A percentile compares a stretch with the other conserved stretches of the same genome.
phyloP scores from a whole-genome alignment of 2,888 invertebrate genomes.

The Ptychoptera contaminata region DNA sequence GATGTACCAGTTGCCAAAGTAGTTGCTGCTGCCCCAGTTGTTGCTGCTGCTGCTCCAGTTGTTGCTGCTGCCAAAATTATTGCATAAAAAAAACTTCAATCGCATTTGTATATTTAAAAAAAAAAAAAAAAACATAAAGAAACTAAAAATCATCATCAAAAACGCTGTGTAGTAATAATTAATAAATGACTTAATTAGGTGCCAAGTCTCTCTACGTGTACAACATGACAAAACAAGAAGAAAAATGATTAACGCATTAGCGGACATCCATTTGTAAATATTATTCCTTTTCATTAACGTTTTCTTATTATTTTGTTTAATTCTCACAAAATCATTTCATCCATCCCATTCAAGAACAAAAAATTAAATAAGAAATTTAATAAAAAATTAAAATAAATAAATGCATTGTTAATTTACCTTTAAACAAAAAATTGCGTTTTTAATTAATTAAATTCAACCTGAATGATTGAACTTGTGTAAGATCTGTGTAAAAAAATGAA shows the following conservation, averaged over 20 bases:
- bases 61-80: constrained; percentile 14
- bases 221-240: no score
- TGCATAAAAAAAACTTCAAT: constrained; percentile 3
- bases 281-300: no score
- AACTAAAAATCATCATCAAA: no score
- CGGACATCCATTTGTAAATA: no score
- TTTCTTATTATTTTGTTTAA: neutral
- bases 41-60: constrained; percentile 19
- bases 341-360: neutral
- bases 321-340: neutral
- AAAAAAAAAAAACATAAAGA: no score
- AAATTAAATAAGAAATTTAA: neutral
- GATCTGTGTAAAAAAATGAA: no score
- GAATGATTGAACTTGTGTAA: neutral
- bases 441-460: neutral
- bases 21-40: constrained; percentile 22
- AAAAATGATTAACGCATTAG: no score
- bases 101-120: no score
- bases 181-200: no score
- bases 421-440: neutral
- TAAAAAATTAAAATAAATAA: neutral
- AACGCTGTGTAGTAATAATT: no score
- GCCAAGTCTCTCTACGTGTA: no score
- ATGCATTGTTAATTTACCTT: neutral
- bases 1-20: constrained; percentile 29